Evolutionary conservation across 2,888 invertebrate species (phyloP).

Genomic region (Hanleya hanleyi): DNA sequence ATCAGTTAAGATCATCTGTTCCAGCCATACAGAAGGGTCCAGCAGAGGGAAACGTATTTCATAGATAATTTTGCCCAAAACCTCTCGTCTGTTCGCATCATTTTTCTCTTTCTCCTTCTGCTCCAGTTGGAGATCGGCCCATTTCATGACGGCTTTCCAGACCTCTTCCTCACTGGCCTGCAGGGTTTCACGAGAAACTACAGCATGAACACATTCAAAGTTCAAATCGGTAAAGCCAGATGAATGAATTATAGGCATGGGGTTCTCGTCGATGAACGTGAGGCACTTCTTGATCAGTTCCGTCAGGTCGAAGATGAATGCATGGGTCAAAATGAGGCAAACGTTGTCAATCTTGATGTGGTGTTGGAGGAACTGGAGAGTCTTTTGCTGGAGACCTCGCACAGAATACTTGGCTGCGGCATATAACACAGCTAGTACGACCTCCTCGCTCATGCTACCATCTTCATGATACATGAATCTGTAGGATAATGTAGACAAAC

Average conservation of each 20-base stretch:
- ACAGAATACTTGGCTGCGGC: slow-evolving; percentile 85
- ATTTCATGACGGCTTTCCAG: slow-evolving; percentile 45
- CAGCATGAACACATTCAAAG: slow-evolving; percentile 79
- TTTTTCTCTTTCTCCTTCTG: slow-evolving; percentile 43
- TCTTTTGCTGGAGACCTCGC: slow-evolving; percentile 80
- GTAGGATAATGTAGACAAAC: too few relatives aligned
- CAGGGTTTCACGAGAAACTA: slow-evolving; percentile 82
- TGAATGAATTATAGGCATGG: slow-evolving; percentile 77
- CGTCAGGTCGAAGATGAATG: slow-evolving; percentile 47
- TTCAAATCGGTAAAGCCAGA: slow-evolving; percentile 79
- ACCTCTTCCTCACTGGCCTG: slow-evolving; percentile 75
- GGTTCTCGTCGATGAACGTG: slow-evolving; percentile 78
- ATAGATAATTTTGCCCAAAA: slow-evolving; percentile 51
- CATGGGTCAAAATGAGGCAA: slow-evolving; percentile 49
- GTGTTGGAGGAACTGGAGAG: slow-evolving; percentile 80
- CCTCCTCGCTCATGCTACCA: slow-evolving; percentile 76
- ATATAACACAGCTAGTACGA: slow-evolving; percentile 82
- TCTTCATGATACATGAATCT: slow-evolving; percentile 77
- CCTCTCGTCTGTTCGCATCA: slow-evolving; percentile 46
- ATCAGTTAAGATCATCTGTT: too few relatives aligned
- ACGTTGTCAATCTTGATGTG: slow-evolving; percentile 80
- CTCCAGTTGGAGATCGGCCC: slow-evolving; percentile 57
- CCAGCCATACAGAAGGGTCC: too few relatives aligned
- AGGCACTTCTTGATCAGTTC: slow-evolving; percentile 82
- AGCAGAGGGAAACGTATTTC: slow-evolving; percentile 57